Conservation (phyloP, 2,113 vertebrate species). For the Dendrocopos noguchii region DNA sequence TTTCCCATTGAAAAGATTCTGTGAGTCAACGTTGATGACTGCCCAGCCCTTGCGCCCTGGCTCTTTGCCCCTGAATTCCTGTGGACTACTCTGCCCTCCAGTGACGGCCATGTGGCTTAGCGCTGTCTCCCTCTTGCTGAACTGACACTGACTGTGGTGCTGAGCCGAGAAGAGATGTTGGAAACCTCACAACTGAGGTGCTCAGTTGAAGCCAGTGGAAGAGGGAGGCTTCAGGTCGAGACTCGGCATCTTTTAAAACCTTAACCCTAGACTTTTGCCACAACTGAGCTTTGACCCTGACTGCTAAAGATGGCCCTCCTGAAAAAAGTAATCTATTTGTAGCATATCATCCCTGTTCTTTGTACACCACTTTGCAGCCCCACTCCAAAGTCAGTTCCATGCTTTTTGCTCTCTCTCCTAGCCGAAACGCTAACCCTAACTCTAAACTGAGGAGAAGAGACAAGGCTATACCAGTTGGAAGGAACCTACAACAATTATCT, state of each 20-base stretch:
- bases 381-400: too few relatives aligned
- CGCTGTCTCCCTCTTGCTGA: too few relatives aligned
- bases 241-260: not conserved
- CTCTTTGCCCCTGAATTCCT: not conserved
- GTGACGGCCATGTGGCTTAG: not conserved
- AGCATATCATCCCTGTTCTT: too few relatives aligned
- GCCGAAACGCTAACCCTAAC: too few relatives aligned
- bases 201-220: not conserved
- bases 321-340: not conserved
- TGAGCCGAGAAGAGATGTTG: fast-evolving
- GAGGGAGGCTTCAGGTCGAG: not conserved
- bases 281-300: not conserved
- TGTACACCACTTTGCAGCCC: too few relatives aligned
- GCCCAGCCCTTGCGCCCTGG: fast-evolving
- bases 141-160: fast-evolving
- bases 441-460: too few relatives aligned
- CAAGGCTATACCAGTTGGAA: too few relatives aligned
- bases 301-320: not conserved
- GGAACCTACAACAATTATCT: too few relatives aligned
- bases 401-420: too few relatives aligned
- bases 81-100: constrained; percentile 28
- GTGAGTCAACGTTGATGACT: too few relatives aligned
- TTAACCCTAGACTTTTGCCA: not conserved
- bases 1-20: too few relatives aligned
- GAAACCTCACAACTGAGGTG: too few relatives aligned